A percentile compares a stretch with the other conserved stretches of the same genome.
Conservation (phyloP, 2,888 invertebrate genomes). For the Encarsia formosa region DNA sequence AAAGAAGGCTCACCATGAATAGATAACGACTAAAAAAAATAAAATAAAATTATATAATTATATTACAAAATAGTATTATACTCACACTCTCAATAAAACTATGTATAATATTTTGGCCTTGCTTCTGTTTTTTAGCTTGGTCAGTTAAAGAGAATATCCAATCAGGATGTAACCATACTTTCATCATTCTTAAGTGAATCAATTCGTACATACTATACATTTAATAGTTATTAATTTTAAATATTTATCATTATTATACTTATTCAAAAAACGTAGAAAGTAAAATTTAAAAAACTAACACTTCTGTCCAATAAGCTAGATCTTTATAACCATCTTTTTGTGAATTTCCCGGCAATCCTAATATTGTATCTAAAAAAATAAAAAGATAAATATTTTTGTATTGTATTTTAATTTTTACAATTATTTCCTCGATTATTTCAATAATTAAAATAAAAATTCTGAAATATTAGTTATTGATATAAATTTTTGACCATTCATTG, state of each 20-base stretch:
- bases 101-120: conserved; percentile 27
- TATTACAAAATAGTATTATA: too few species aligned
- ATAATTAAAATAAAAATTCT: not conserved
- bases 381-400: not conserved
- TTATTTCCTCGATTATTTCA: too few species aligned
- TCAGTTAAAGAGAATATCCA: conserved; percentile 27
- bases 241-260: not conserved
- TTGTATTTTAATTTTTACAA: not conserved
- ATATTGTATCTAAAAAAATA: conserved; percentile 30
- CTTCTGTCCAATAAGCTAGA: conserved; percentile 29
- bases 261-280: too few species aligned
- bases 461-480: too few species aligned
- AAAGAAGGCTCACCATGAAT: too few species aligned
- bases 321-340: conserved; percentile 28
- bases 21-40: too few species aligned
- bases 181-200: conserved; percentile 31
- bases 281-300: conserved; percentile 5
- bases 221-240: not conserved
- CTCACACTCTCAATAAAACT: conserved; percentile 30
- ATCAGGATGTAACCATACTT: conserved; percentile 33
- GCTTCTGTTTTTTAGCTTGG: conserved; percentile 21
- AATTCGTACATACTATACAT: conserved; percentile 30
- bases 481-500: too few species aligned
- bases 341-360: conserved; percentile 30
- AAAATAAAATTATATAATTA: too few species aligned